These are phyloP conservation scores for Drosophila nigritarsus DNA, from an alignment of 2,888 invertebrate species.

Conservation along the genomic window DNA sequence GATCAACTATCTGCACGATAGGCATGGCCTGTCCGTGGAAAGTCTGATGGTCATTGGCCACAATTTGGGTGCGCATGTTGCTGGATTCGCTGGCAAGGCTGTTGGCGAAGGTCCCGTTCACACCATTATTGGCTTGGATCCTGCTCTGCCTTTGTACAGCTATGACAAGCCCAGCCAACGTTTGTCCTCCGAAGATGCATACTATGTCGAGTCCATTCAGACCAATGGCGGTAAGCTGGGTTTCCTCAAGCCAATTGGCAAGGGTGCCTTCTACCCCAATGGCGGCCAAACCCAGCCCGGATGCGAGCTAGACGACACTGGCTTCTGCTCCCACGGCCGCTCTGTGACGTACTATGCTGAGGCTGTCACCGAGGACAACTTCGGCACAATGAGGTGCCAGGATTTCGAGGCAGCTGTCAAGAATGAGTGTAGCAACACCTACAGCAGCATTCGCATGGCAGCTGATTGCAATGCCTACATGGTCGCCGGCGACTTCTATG, in stretches of 20 bases:
- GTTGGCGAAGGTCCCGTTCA: conserved; percentile 86
- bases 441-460: conserved; percentile 75
- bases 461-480: conserved; percentile 67
- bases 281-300: conserved; percentile 86
- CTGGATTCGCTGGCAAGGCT: conserved; percentile 87
- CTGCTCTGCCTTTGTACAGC: conserved; percentile 80
- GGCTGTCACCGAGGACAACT: conserved; percentile 82
- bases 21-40: conserved; percentile 85
- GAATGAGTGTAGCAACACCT: conserved; percentile 69
- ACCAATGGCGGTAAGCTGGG: conserved; percentile 82
- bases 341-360: conserved; percentile 85
- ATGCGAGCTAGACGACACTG: conserved; percentile 84
- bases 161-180: conserved; percentile 70
- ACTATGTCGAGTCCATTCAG: conserved; percentile 83
- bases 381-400: conserved; percentile 74
- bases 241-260: conserved; percentile 83
- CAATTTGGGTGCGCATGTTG: conserved; percentile 87
- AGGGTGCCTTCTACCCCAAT: conserved; percentile 86
- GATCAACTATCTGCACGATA: conserved; percentile 84
- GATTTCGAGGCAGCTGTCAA: conserved; percentile 68
- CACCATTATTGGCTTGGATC: conserved; percentile 86
- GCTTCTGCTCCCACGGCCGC: conserved; percentile 85
- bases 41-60: conserved; percentile 86
- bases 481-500: conserved; percentile 80
- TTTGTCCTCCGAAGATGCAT: conserved; percentile 74